Base-by-base conservation (phyloP, 2,888 invertebrate genomes). In the Alentia gelatinosa region DNA sequence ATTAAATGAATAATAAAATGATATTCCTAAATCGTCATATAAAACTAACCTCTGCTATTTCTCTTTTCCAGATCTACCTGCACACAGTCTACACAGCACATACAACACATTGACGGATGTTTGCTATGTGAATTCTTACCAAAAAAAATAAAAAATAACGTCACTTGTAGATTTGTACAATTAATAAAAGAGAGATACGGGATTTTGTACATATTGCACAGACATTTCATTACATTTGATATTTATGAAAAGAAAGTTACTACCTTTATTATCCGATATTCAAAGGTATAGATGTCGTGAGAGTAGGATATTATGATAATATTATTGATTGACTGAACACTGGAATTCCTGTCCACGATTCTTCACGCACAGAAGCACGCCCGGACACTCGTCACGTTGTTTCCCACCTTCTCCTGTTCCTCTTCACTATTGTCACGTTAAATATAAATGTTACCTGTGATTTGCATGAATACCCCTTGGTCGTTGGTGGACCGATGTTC, bases 381-480 rank as follows among this genome's bases (percentile, higher is more conserved):
- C n/a, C 79, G 19, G 35, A 79, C 37, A 79, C 12, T 79, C 39
- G 79, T 79, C 39, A 79, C 39, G 37, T 37, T 79, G 33, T 79
- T 39, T 39, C 79, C 79, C 37, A 79, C 79, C 39, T 19, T 39
- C 39, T 39, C 79, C 37, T 39, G 26, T 35, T 79, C 68, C n/a
- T 26, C 68, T 68, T 68, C 30, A 68, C 68, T 30, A 68, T 68
- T 68, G 68, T 68, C 23, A 79, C n/a, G 79, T 79, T 79, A 79
- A 79, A 15, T 79, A 5, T 35, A n/a, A 19, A 12, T 79, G 79
- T 79, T n/a, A 79, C 19, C 79, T 79, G 79, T 79, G 79, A 79
- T 79, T 39, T 39, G 19, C 74, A 26, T 26, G 33, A 74, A 15
- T 33, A 26, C 74, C 74, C 74, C 26, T 33, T 33, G 56, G 56